phyloP scores from a whole-genome alignment of 2,888 invertebrate genomes.

The Sthenelais limicola region DNA sequence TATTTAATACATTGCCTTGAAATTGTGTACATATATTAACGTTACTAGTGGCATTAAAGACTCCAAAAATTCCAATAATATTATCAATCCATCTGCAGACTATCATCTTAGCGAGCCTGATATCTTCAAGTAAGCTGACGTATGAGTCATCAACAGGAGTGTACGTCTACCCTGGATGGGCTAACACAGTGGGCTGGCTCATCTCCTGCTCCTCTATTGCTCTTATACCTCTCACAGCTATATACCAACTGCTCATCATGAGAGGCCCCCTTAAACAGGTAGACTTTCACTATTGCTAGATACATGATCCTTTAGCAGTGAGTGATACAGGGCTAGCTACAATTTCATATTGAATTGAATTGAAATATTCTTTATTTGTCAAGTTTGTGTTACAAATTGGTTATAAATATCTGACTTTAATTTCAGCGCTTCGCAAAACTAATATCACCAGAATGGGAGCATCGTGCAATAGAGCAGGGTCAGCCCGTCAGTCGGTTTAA shows the following conservation, averaged over 20 bases:
- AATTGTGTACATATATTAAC: too few relatives aligned
- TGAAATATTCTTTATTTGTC: too few relatives aligned
- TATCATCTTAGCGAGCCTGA: slow-evolving; percentile 68
- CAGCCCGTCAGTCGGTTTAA: slow-evolving; percentile 47
- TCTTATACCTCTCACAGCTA: slow-evolving; percentile 74
- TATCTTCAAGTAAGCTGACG: slow-evolving; percentile 61
- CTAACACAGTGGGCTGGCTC: slow-evolving; percentile 74
- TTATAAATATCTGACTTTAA: slow-evolving; percentile 6
- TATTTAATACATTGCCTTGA: too few relatives aligned
- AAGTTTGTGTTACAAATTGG: too few relatives aligned
- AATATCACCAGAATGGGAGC: slow-evolving; percentile 70
- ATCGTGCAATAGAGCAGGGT: slow-evolving; percentile 57
- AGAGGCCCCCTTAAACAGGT: slow-evolving; percentile 87
- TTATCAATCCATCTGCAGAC: slow-evolving; percentile 55
- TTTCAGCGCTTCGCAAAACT: slow-evolving; percentile 64
- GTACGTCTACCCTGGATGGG: slow-evolving; percentile 74
- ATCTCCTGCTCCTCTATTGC: slow-evolving; percentile 73
- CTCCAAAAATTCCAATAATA: too few relatives aligned
- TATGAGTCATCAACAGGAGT: slow-evolving; percentile 90
- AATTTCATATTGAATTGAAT: too few relatives aligned
- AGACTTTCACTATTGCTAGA: slow-evolving; percentile 47
- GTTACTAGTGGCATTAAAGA: too few relatives aligned
- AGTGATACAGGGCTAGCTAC: too few relatives aligned
- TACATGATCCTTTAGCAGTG: background rate
- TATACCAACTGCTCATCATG: slow-evolving; percentile 85